Conservation (phyloP, 2,888 invertebrate genomes). For the Mayetiola destructor region DNA sequence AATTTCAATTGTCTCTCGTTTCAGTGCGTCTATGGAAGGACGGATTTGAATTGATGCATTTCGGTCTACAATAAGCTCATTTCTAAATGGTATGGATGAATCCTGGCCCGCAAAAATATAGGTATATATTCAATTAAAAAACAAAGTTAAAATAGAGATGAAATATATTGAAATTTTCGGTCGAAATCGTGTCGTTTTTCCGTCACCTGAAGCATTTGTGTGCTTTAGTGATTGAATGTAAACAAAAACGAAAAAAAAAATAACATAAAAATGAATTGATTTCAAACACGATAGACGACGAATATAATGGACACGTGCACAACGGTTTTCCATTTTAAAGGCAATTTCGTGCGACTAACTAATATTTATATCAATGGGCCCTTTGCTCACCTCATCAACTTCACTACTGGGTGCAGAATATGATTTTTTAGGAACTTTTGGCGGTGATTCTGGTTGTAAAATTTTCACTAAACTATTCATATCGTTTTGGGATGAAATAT, state of each 20-base stretch:
- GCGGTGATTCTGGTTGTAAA: constrained; percentile 39
- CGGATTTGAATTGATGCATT: constrained; percentile 56
- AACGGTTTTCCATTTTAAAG: too few species aligned
- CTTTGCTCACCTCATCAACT: constrained; percentile 28
- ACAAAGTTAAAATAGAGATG: too few species aligned
- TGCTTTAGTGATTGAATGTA: too few species aligned
- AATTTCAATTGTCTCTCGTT: constrained; percentile 69
- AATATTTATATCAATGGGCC: background rate
- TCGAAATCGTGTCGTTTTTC: too few species aligned
- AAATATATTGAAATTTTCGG: too few species aligned
- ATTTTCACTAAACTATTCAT: constrained; percentile 58
- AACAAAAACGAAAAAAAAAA: too few species aligned
- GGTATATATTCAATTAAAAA: background rate
- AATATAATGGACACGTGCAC: too few species aligned
- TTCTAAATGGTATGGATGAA: constrained; percentile 60
- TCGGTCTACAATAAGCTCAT: constrained; percentile 72
- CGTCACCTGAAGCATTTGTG: too few species aligned
- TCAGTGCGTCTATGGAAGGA: constrained; percentile 59
- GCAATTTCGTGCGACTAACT: too few species aligned
- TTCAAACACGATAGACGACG: too few species aligned
- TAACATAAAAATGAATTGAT: too few species aligned
- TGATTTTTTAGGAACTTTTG: constrained; percentile 34
- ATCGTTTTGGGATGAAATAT: constrained; percentile 43
- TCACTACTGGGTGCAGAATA: constrained; percentile 53
- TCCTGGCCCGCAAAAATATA: constrained; percentile 41